Evolutionary conservation across 2,113 vertebrate species (phyloP).

Genomic region (Hippocampus zosterae): DNA sequence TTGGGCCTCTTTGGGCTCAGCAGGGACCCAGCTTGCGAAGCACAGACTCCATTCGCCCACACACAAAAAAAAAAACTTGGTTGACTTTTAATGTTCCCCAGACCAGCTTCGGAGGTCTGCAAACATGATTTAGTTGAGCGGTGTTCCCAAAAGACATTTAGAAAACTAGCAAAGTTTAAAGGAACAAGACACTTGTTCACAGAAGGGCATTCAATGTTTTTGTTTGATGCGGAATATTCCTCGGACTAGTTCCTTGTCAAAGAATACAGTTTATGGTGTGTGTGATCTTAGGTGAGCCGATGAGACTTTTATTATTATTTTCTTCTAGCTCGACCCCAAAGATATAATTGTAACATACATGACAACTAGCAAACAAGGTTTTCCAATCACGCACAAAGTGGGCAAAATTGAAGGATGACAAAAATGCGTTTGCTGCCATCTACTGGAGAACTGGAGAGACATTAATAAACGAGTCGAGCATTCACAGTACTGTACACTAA

Average conservation of each 20-base stretch:
- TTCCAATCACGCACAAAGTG: too few species aligned
- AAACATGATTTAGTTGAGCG: neutral
- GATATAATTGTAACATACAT: too few species aligned
- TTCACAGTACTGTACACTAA: neutral
- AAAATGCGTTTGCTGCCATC: conserved; percentile 42
- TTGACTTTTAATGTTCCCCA: conserved; percentile 4
- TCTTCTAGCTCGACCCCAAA: too few species aligned
- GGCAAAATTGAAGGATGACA: neutral
- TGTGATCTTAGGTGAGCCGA: neutral
- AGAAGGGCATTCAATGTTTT: neutral
- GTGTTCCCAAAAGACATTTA: neutral
- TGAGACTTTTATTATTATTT: neutral
- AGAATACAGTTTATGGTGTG: neutral
- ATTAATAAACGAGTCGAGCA: neutral
- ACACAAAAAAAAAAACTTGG: conserved; percentile 19
- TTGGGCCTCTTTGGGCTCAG: conserved; percentile 69
- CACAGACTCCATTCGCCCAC: neutral
- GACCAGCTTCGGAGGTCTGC: conserved; percentile 1
- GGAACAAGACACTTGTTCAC: neutral
- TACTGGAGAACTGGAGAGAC: conserved; percentile 24
- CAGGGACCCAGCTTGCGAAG: conserved; percentile 53
- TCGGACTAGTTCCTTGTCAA: neutral
- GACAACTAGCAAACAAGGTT: too few species aligned
- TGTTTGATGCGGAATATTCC: neutral
- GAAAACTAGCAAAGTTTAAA: neutral